Evolutionary conservation across 2,888 invertebrate species (phyloP).

Genomic region (Drosophila picticornis): DNA sequence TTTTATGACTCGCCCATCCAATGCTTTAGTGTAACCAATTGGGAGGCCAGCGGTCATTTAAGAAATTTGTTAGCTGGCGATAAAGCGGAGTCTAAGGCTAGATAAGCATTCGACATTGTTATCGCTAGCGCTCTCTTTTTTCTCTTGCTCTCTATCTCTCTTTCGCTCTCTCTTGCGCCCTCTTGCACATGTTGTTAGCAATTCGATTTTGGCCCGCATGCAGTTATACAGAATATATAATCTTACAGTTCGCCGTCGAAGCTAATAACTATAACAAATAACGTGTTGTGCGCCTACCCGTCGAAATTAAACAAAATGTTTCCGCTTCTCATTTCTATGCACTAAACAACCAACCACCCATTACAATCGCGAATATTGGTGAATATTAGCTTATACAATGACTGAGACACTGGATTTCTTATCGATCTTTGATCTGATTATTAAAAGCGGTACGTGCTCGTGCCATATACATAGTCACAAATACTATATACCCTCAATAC

Average conservation of each 20-base stretch:
- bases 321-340: slow-evolving; percentile 22
- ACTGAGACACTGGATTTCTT: slow-evolving; percentile 69
- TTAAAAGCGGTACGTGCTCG: slow-evolving; percentile 67
- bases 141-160: slow-evolving; percentile 18
- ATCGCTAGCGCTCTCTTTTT: background rate
- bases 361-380: slow-evolving; percentile 25
- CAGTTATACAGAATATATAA: slow-evolving; percentile 47
- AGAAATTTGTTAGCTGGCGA: slow-evolving; percentile 58
- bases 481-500: background rate
- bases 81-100: slow-evolving; percentile 44
- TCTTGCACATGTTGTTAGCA: slow-evolving; percentile 49
- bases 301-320: slow-evolving; percentile 50
- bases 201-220: slow-evolving; percentile 33
- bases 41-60: slow-evolving; percentile 56
- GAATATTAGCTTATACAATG: slow-evolving; percentile 44
- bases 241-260: slow-evolving; percentile 56
- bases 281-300: slow-evolving; percentile 42
- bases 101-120: slow-evolving; percentile 59
- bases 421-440: slow-evolving; percentile 78
- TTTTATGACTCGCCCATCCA: background rate
- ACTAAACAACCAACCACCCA: slow-evolving; percentile 28
- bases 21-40: slow-evolving; percentile 47
- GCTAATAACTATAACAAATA: slow-evolving; percentile 25
- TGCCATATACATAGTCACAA: background rate
- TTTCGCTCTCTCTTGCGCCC: slow-evolving; percentile 18